Conservation (phyloP, 30 jellyfish, hydroid and myxozoan species). For the Pseudorhiza aurosa region DNA sequence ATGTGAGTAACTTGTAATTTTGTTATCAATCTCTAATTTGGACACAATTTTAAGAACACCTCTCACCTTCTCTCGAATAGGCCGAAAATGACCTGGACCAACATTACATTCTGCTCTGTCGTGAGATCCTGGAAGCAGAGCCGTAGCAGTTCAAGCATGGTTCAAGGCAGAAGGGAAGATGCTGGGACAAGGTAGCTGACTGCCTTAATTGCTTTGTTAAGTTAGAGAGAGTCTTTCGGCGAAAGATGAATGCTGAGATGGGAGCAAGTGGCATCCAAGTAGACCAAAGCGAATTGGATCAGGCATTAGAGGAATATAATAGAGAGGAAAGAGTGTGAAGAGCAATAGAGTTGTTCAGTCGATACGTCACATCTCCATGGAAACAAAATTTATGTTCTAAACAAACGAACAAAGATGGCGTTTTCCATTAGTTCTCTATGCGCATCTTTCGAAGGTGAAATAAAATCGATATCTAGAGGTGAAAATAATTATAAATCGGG, state of each 20-base stretch:
- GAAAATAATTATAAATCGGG: no score
- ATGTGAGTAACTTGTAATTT: no score
- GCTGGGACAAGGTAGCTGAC: conserved; percentile 12
- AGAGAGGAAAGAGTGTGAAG: conserved; percentile 16
- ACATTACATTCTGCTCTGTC: background rate
- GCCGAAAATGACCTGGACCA: conserved; percentile 42
- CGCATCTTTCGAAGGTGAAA: no score
- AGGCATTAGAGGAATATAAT: conserved; percentile 20
- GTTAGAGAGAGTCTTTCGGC: background rate
- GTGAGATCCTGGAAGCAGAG: conserved; percentile 38
- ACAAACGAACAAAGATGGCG: no score
- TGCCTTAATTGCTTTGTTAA: conserved; percentile 11
- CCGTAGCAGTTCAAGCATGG: conserved; percentile 29
- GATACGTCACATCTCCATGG: no score
- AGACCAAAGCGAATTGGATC: conserved; percentile 20
- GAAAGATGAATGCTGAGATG: background rate
- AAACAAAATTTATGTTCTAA: no score
- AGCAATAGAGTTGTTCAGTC: no score
- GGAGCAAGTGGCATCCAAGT: conserved; percentile 14
- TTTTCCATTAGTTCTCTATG: no score
- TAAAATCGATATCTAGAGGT: no score
- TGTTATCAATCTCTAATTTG: no score
- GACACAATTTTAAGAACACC: no score
- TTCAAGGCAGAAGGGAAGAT: conserved; percentile 51
- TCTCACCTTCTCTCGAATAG: conserved; percentile 13